phyloP scores from a whole-genome alignment of 2,797 vertebrate species.

The Spondyliosoma cantharus region DNA sequence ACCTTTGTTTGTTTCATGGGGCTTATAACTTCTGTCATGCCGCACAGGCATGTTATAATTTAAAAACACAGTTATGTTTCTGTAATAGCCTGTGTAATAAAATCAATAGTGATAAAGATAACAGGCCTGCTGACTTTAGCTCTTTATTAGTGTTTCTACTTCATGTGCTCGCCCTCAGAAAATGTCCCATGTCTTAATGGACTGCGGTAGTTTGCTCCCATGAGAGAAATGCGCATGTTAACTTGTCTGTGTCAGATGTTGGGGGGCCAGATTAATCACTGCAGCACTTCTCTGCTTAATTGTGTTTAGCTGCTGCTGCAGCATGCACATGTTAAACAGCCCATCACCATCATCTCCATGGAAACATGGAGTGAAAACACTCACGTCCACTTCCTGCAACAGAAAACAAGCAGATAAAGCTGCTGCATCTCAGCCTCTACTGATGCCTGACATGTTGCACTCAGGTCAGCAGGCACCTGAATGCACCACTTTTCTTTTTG shows the following conservation, averaged over 20 bases:
- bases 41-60: background rate
- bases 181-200: background rate
- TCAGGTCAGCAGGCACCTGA: slow-evolving; percentile 10
- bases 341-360: slow-evolving; percentile 50
- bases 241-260: background rate
- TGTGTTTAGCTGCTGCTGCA: slow-evolving; percentile 44
- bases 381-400: slow-evolving; percentile 29
- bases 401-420: background rate
- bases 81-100: background rate
- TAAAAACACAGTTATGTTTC: background rate
- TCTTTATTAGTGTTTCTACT: background rate
- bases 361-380: slow-evolving; percentile 36
- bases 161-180: background rate
- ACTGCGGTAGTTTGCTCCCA: background rate
- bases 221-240: background rate
- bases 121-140: background rate
- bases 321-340: slow-evolving; percentile 23
- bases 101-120: background rate
- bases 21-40: background rate
- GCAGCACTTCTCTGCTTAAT: slow-evolving; percentile 17
- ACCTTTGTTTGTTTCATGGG: background rate
- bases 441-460: background rate
- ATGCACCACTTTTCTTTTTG: slow-evolving; percentile 1
- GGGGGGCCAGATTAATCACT: slow-evolving; percentile 33
- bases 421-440: background rate